Evolutionary conservation across 2,888 invertebrate genomes (phyloP), one percentile per base, ranked within the genome.

Genomic region (Omphaloscelis lunosa): DNA sequence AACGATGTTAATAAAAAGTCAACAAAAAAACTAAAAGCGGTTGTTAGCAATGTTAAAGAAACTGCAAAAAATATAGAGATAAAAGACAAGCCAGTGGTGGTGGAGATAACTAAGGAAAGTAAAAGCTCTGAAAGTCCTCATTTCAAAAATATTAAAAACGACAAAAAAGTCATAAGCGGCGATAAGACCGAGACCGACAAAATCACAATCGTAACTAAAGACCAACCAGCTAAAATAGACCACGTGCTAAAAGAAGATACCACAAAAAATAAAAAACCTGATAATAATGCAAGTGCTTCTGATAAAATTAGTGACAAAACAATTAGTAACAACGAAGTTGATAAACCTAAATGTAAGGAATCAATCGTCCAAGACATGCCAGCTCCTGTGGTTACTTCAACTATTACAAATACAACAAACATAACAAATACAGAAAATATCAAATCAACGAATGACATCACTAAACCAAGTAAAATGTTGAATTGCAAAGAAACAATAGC

Each of bases 1-100:
- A 83, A 80, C 75, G 90, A 92, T 66, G 62, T 70, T 70, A 81
- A 7, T 62, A 92, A 93, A 85, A 93, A 91, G 80, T 48, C 77
- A 23, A 75, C 73, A 23, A 93, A 92, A 79, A 92, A 91, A 84
- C 39, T 66, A 56, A 93, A 93, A 87, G 5, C 80, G 71, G 48
- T 65, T 23, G 66, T 66, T 41, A 78, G 58, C 66, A 70, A 53
- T 56, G 34, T 39, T 48, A 88, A 88, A 75, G 80, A 86, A 53
- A 58, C 72, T 58, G 23, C 66, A n/a, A 86, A 82, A 76, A 79
- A n/a, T 58, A 70, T 20, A 3, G 79, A 86, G 1, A 53, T 58
- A 2, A 84, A 82, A 69, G 85, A 63, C 34, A 80, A 72, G 48
- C 11, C 71, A 4, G 5, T 29, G 34, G 45, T 65, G 20, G 45